phyloP scores from a whole-genome alignment of 2,888 invertebrate species.

The Gibbula magus region DNA sequence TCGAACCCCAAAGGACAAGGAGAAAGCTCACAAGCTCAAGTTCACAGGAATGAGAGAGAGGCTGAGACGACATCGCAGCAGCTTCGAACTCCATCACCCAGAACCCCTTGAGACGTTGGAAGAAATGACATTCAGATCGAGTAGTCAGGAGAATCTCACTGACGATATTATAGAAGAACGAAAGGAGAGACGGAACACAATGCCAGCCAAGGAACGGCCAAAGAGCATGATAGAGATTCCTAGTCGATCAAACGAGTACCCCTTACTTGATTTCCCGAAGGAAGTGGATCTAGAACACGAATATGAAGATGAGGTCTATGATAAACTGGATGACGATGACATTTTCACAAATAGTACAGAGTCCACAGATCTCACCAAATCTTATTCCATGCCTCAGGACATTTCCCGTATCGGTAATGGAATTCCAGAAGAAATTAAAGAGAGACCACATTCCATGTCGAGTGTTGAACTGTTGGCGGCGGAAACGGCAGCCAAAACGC shows the following conservation, averaged over 20 bases:
- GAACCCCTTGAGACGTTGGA: slow-evolving; percentile 51
- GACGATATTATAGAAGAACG: slow-evolving; percentile 17
- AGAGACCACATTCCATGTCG: slow-evolving; percentile 62
- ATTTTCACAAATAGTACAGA: neutral
- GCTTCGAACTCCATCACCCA: slow-evolving; percentile 59
- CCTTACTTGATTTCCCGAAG: slow-evolving; percentile 13
- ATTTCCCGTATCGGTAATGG: slow-evolving; percentile 42
- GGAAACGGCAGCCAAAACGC: slow-evolving; percentile 35
- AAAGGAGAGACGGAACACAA: slow-evolving; percentile 39
- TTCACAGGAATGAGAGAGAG: slow-evolving; percentile 59
- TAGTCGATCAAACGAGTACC: neutral
- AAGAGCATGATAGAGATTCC: neutral
- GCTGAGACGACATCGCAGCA: slow-evolving; percentile 62
- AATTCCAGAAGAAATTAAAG: slow-evolving; percentile 42
- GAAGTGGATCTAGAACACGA: slow-evolving; percentile 6
- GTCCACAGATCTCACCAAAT: slow-evolving; percentile 31
- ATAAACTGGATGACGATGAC: neutral
- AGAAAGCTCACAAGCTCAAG: slow-evolving; percentile 44
- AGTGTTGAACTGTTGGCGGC: slow-evolving; percentile 52
- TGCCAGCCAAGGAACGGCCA: slow-evolving; percentile 41
- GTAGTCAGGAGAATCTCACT: slow-evolving; percentile 63
- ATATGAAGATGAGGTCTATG: neutral
- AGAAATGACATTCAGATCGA: slow-evolving; percentile 49
- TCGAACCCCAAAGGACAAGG: slow-evolving; percentile 30
- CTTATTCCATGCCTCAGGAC: slow-evolving; percentile 41